A percentile compares a stretch with the other conserved stretches of the same genome.
Evolutionary conservation across 2,113 vertebrate genomes (phyloP).

Genomic region (Empidonax alnorum): DNA sequence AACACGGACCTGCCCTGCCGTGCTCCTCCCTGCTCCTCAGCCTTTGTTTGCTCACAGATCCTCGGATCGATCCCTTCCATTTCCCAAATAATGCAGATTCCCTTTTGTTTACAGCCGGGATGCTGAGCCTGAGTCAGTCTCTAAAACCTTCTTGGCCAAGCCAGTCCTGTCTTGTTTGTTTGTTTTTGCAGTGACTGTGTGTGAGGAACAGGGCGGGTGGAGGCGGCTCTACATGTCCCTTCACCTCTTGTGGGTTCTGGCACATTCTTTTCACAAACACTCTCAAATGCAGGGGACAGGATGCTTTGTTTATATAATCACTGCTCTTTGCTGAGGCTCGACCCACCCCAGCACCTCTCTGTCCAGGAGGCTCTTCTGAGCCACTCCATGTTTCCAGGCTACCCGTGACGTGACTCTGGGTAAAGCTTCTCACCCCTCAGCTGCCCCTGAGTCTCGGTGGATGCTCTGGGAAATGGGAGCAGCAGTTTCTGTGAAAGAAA

Average conservation of each 20-base stretch:
- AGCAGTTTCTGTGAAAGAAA: background rate
- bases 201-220: slow-evolving; percentile 20
- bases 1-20: background rate
- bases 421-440: background rate
- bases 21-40: background rate
- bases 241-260: slow-evolving; percentile 38
- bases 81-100: background rate
- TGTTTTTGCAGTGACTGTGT: slow-evolving; percentile 40
- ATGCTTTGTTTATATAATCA: background rate
- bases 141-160: background rate
- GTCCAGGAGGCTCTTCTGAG: background rate
- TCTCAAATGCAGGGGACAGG: background rate
- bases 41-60: background rate
- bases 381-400: background rate
- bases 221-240: slow-evolving; percentile 38
- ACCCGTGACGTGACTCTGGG: background rate
- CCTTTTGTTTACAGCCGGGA: background rate
- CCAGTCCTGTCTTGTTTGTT: slow-evolving; percentile 32
- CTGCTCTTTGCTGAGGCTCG: background rate
- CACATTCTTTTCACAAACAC: background rate
- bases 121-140: background rate
- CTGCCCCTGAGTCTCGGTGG: background rate
- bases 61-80: background rate
- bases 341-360: background rate
- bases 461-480: background rate